Evolutionary conservation across 2,797 vertebrate genomes (phyloP).

Genomic region (Oryzias sinensis): DNA sequence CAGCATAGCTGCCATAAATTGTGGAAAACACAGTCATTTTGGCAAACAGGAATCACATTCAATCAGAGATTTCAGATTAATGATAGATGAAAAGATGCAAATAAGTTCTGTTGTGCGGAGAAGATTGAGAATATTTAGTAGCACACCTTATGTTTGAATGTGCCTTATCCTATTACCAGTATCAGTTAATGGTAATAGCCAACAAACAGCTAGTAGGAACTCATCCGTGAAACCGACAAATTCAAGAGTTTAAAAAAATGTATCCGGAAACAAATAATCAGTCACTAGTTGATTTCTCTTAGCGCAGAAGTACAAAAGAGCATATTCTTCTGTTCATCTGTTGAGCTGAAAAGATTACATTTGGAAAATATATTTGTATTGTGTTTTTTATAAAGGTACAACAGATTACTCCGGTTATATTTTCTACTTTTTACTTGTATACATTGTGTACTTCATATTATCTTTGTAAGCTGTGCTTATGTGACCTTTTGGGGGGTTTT

Average conservation of each 20-base stretch:
- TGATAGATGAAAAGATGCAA: conserved; percentile 21
- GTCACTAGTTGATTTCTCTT: conserved; percentile 15
- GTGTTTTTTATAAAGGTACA: conserved; percentile 73
- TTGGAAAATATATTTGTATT: conserved; percentile 21
- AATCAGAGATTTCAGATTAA: conserved; percentile 28
- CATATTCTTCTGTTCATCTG: conserved; percentile 1
- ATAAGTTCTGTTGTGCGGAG: conserved; percentile 21
- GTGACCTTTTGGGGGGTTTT: conserved; percentile 72
- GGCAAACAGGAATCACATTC: conserved; percentile 18
- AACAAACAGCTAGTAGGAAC: no score
- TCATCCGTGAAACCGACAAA: no score
- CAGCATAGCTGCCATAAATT: conserved; percentile 15
- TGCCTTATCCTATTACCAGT: conserved; percentile 48
- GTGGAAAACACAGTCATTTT: conserved; percentile 11
- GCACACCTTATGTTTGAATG: conserved; percentile 34
- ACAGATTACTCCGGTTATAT: conserved; percentile 52
- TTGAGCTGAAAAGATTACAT: conserved; percentile 17
- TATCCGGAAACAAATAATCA: background rate
- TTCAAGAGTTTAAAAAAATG: background rate
- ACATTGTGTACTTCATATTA: conserved; percentile 81
- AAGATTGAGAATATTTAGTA: conserved; percentile 49
- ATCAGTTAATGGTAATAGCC: conserved; percentile 14
- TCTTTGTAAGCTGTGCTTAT: conserved; percentile 91
- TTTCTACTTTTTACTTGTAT: conserved; percentile 61
- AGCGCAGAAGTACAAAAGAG: background rate